phyloP scores from a whole-genome alignment of 2,888 invertebrate species.

The Phyllotreta striolata region DNA sequence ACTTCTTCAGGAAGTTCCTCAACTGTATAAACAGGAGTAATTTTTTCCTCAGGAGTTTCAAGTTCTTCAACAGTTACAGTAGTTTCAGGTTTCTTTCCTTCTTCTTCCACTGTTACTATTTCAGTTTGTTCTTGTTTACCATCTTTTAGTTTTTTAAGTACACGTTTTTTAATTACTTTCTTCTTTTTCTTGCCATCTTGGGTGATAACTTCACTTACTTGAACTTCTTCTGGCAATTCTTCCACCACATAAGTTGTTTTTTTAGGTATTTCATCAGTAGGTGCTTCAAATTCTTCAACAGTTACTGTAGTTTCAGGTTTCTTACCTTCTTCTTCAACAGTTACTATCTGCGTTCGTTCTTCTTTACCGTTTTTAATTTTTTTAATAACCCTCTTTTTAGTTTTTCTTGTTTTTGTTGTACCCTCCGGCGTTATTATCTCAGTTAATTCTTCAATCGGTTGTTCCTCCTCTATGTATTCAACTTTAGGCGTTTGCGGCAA shows the following conservation, averaged over 20 bases:
- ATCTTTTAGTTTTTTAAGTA: slow-evolving; percentile 48
- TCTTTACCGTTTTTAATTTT: slow-evolving; percentile 58
- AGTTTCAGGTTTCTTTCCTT: too few relatives aligned
- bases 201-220: slow-evolving; percentile 44
- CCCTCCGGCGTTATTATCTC: slow-evolving; percentile 44
- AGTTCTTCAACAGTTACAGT: slow-evolving; percentile 53
- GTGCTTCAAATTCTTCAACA: slow-evolving; percentile 54
- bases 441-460: slow-evolving; percentile 46
- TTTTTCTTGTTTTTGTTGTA: slow-evolving; percentile 43
- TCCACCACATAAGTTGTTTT: slow-evolving; percentile 43
- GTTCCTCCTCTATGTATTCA: slow-evolving; percentile 41
- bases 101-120: slow-evolving; percentile 57
- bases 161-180: slow-evolving; percentile 48
- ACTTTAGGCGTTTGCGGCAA: not conserved
- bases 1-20: slow-evolving; percentile 54
- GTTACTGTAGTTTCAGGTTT: slow-evolving; percentile 58
- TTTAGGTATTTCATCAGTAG: slow-evolving; percentile 38
- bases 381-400: slow-evolving; percentile 44
- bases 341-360: slow-evolving; percentile 56
- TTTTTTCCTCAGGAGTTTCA: slow-evolving; percentile 33
- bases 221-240: slow-evolving; percentile 48
- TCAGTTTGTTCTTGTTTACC: slow-evolving; percentile 60
- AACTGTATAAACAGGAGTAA: slow-evolving; percentile 43
- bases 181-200: slow-evolving; percentile 47
- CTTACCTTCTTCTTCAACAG: slow-evolving; percentile 57